Conservation (phyloP, 2,113 vertebrate species). For the Lampris megalopsis region DNA sequence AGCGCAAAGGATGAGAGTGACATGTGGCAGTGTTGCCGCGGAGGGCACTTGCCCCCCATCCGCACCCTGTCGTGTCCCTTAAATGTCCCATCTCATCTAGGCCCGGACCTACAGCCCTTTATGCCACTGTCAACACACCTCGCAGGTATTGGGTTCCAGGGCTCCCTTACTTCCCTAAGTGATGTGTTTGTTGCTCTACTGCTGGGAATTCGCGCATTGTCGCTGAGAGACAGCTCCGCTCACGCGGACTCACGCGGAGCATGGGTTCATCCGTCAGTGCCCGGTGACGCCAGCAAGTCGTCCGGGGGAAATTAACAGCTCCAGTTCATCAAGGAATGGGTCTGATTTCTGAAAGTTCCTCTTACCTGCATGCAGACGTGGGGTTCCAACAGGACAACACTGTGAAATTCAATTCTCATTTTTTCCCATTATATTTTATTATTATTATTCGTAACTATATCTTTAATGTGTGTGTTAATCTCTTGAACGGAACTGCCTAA, state of each 20-base stretch:
- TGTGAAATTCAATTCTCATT: neutral
- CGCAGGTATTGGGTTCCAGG: constrained; percentile 68
- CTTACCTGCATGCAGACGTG: neutral
- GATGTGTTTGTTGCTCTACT: constrained; percentile 64
- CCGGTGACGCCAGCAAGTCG: neutral
- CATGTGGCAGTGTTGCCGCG: neutral
- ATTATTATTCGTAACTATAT: no score
- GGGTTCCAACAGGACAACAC: neutral
- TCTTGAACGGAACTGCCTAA: no score
- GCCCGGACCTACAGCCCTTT: constrained; percentile 52
- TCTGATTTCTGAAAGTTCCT: neutral
- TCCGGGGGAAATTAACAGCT: neutral
- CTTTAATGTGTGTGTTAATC: no score
- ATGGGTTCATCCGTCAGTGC: constrained; percentile 1
- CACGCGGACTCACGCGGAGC: constrained; percentile 29
- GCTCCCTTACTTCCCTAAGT: constrained; percentile 51
- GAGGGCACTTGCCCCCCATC: constrained; percentile 23
- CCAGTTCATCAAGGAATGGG: neutral
- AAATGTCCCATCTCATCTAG: constrained; percentile 46
- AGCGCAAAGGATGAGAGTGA: neutral
- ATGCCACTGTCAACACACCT: constrained; percentile 61
- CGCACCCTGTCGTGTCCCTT: constrained; percentile 50
- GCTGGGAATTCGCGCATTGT: constrained; percentile 47
- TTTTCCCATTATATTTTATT: no score
- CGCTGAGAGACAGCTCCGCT: constrained; percentile 38